Base-by-base conservation (phyloP, 2,797 vertebrate genomes). In the Cirrhinus molitorella region DNA sequence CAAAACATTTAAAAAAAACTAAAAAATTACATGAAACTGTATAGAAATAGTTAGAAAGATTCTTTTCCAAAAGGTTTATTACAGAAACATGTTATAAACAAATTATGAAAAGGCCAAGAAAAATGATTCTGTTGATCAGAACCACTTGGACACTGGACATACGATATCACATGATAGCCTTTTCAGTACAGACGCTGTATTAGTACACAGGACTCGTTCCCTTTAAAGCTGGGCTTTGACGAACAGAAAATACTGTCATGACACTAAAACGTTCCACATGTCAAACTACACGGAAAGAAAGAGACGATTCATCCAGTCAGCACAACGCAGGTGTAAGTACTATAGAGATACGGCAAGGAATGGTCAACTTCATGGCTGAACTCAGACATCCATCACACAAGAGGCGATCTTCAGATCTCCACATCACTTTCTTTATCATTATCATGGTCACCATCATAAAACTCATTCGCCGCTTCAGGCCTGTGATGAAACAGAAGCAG, bases 371-470 rank as follows among this genome's bases (percentile, higher is more conserved):
- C 1, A 19, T 8, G 9, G 9, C 53, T 47, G 11, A 63, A 71
- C 7, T 2, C n/a, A 19, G 37, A 13, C 37, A 10, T 34, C 19
- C 47, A 19, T 3, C 11, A 14, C 21, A 34, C 21, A 17, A 55
- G 31, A 80, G 21, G 9, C 9, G 25, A 9, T 19, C 81, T 3
- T 85, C 75, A 99, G 88, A 99, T 99, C 91, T 99, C 98, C 47
- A 99, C 98, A 0, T 99, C 98, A 0, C 98, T 99, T 92, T 99
- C 98, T 90, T 99, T 99, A 94, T 99, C 98, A 0, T 99, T 99
- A 94, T 99, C 98, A 0, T 99, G 98, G 92, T 99, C 98, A 5
- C 98, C 98, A 0, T 99, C 98, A 1, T 99, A 99, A 89, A 98
- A 99, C 87, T 99, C 98, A 0, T 97, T 99, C 70, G 96, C 91